phyloP scores from a whole-genome alignment of 2,113 vertebrate species.

The Alligator sinensis region DNA sequence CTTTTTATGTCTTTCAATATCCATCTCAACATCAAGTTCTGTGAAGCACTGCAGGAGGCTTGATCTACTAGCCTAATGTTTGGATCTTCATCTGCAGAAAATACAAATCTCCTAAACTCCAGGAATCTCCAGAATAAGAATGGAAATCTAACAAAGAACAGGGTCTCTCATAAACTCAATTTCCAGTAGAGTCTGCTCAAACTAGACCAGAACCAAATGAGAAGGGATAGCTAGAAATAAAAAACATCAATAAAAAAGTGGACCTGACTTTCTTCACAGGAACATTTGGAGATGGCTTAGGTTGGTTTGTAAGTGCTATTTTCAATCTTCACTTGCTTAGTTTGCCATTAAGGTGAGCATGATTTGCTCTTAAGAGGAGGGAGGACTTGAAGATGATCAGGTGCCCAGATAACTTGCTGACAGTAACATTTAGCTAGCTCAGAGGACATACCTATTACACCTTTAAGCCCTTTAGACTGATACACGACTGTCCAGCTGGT shows the following conservation, averaged over 20 bases:
- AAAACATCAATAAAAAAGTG: background rate
- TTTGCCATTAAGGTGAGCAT: background rate
- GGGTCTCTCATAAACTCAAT: background rate
- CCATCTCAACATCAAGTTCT: background rate
- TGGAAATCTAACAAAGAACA: background rate
- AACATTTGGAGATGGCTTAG: background rate
- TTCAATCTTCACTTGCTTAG: background rate
- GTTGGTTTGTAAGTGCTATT: background rate
- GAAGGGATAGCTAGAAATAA: background rate
- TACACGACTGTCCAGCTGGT: too few relatives aligned
- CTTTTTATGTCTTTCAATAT: background rate
- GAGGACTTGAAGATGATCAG: background rate
- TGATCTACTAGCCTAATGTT: background rate
- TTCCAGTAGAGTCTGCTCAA: background rate
- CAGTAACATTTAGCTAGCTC: background rate
- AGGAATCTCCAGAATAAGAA: background rate
- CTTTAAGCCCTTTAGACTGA: background rate
- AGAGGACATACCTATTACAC: background rate
- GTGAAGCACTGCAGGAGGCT: background rate
- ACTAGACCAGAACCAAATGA: background rate
- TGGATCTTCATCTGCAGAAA: background rate
- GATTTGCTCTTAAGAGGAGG: background rate
- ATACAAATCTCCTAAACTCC: background rate
- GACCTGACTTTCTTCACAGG: background rate
- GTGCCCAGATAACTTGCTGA: background rate